Evolutionary conservation across 2,888 invertebrate genomes (phyloP).

Genomic region (Spatulosminthurus flaviceps): DNA sequence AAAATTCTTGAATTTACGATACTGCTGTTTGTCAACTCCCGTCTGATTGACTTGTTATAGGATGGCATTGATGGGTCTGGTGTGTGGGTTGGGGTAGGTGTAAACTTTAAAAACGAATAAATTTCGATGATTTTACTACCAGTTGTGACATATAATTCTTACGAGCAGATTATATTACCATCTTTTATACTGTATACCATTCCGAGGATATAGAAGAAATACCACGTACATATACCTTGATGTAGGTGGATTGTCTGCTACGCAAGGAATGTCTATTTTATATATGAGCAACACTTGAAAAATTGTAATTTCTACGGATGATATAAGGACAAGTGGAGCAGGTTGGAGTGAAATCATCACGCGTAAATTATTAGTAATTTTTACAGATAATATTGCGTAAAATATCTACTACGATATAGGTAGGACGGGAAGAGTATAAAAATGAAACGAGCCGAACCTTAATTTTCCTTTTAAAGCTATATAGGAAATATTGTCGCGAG

Average conservation of each 20-base stretch:
- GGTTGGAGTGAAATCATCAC: slow-evolving; percentile 23
- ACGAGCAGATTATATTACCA: neutral
- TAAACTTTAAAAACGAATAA: neutral
- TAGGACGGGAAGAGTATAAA: slow-evolving; percentile 21
- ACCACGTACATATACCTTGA: no score
- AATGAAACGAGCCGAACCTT: slow-evolving; percentile 33
- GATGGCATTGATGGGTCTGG: neutral
- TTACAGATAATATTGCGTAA: neutral
- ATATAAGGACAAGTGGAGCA: slow-evolving; percentile 20
- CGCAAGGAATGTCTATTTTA: neutral
- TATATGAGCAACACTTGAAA: neutral
- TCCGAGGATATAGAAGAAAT: no score
- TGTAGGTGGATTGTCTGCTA: no score
- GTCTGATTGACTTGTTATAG: no score
- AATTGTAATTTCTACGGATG: neutral
- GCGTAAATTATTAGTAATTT: slow-evolving; percentile 1
- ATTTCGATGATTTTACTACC: neutral
- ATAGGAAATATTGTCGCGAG: slow-evolving; percentile 6
- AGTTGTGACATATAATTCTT: neutral
- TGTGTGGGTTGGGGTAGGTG: slow-evolving; percentile 2
- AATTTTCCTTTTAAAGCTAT: slow-evolving; percentile 34
- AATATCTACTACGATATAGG: no score
- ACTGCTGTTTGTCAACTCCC: no score
- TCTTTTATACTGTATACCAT: neutral
- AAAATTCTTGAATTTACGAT: neutral